Base-by-base conservation (phyloP, 92 coral and sea anemone genomes). In the Blastomussa wellsi region DNA sequence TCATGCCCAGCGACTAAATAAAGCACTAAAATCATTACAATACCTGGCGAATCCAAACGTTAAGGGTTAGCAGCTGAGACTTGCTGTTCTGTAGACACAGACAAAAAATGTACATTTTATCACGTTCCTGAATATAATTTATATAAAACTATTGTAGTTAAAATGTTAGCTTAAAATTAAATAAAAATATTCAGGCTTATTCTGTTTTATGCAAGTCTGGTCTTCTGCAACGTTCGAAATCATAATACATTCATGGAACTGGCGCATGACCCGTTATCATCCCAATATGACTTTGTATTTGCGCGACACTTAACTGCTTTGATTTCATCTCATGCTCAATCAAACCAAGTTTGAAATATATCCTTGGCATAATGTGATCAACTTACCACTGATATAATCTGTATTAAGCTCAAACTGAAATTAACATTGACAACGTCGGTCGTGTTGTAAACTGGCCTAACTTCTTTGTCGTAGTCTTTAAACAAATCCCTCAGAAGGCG, bases 21-120 rank as follows among this genome's bases (percentile, higher is more conserved):
- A 13, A 60, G 48, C 53, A 17, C 13, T 4, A 20, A 37, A n/a
- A 2, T n/a, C n/a, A n/a, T n/a, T n/a, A 19, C 24, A 32, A 66
- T 79, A 94, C 98, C 91, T 94, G 98, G 2, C 95, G 92, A 62
- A 94, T 94, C 98, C 98, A 94, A 20, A 92, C 95, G 77, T 94
- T 94, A 5, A 92, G 89, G 24, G 95, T 92, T 19, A 92, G 82
- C 42, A 94, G 90, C 69, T 94, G 98, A 37, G 98, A 94, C 80
- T 90, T 94, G 82, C 98, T 94, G 77, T 94, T 94, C 98, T 94
- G 89, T 44, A 86, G 78, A 75, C 66, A 26, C 51, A 29, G 33
- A 72, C 38, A 53, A 65, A 60, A 20, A 55, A 5, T 5, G 12
- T 57, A 24, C 49, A 6, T 57, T 10, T 57, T 29, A 24, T 6